Evolutionary conservation across 2,888 invertebrate species (phyloP), one percentile per base, ranked within the genome.

Genomic region (Netelia virgata): DNA sequence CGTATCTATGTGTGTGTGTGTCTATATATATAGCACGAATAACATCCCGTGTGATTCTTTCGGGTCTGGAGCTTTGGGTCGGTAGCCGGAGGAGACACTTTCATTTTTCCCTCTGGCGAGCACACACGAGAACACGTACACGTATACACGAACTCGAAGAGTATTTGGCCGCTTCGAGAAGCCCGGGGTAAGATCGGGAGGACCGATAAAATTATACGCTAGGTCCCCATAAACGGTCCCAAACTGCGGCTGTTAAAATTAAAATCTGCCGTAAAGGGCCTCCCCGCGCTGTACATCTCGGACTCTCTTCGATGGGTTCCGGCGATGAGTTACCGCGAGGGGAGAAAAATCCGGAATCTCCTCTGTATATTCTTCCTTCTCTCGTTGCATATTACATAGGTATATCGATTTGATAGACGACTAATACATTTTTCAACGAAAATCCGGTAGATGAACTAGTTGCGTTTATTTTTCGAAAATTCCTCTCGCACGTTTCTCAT

Each of bases 201-300:
- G 88, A 78, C 84, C 88, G 93, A 93, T 93, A 93, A 93, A 92
- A 91, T 91, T 92, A 91, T 91, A 92, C 91, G 88, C 92, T 90
- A 90, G 89, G 88, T 88, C 90, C 89, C 91, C 90, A 91, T 92
- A 92, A 89, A 90, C 91, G 92, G 87, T 81, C 87, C 90, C 89
- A 82, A 86, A 90, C 90, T 87, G 89, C 88, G 91, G 88, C 90
- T 89, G 91, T 92, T 91, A 90, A 92, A 93, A 93, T 93, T 91
- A 93, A 93, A 92, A 92, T 89, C 90, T 90, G 89, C 89, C 91
- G 90, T 89, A 88, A 90, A 90, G 90, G 89, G 90, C 18, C 57
- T 18, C 57, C 79, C 88, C 89, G 89, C 85, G 86, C 83, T 77
- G 80, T 83, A 86, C 82, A 81, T 78, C 53, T 63, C 72, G 78